These are phyloP conservation scores for Australoheros scitulus DNA, from an alignment of 2,113 vertebrate genomes.

Conservation along the genomic window DNA sequence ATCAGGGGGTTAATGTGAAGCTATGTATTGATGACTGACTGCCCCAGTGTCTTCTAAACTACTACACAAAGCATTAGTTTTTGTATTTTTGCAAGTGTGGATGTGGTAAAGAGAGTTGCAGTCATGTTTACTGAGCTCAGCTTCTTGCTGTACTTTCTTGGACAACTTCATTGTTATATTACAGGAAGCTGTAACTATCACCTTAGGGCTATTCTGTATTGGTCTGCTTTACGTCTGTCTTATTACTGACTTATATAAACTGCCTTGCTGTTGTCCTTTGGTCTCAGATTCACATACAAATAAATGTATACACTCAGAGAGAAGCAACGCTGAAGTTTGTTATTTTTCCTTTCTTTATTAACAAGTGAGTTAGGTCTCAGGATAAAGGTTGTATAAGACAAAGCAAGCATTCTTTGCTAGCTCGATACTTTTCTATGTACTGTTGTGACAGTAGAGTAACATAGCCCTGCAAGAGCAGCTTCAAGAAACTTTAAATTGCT, in stretches of 20 bases:
- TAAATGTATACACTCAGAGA: neutral
- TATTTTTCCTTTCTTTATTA: conserved; percentile 13
- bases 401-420: conserved; percentile 20
- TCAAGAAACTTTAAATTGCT: conserved; percentile 40
- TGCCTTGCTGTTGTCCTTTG: conserved; percentile 35
- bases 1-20: neutral
- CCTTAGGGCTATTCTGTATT: neutral
- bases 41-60: neutral
- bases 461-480: conserved; percentile 31
- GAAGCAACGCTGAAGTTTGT: neutral
- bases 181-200: neutral
- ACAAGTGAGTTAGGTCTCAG: conserved; percentile 16
- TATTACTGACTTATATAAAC: conserved; percentile 11
- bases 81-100: neutral
- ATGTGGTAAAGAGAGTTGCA: neutral
- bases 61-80: neutral
- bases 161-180: neutral
- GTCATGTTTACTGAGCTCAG: neutral
- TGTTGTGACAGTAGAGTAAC: conserved; percentile 50
- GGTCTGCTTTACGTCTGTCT: neutral
- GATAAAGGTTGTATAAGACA: conserved; percentile 13
- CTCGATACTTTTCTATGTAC: conserved; percentile 6
- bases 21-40: neutral
- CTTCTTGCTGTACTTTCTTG: neutral
- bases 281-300: neutral